A percentile compares a stretch with the other conserved stretches of the same genome.
Conservation (phyloP, 2,888 invertebrate species). For the Ectropis crepuscularia region DNA sequence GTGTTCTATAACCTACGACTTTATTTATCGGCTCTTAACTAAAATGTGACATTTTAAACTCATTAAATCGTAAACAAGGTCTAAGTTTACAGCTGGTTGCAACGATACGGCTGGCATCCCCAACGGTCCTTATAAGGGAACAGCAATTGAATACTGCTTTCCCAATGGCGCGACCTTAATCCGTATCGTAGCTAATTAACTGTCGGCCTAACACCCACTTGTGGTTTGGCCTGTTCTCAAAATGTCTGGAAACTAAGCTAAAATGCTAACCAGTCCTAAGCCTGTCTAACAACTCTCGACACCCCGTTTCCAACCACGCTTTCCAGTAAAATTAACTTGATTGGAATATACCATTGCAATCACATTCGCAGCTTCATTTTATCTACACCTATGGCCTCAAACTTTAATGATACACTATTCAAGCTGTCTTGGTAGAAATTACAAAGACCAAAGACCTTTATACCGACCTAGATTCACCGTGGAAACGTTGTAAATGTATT, state of each 20-base stretch:
- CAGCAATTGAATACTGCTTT: conserved; percentile 1
- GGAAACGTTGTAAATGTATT: not conserved
- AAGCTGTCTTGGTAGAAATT: not conserved
- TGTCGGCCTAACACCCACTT: conserved; percentile 3
- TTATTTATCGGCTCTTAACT: conserved; percentile 4
- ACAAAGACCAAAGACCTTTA: too few species aligned
- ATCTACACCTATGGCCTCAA: not conserved
- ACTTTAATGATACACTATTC: not conserved
- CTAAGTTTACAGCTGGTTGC: conserved; percentile 7
- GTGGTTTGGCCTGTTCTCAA: conserved; percentile 2
- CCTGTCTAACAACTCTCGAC: conserved; percentile 4
- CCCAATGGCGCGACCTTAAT: conserved; percentile 9
- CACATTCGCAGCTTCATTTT: not conserved
- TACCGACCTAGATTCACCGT: too few species aligned
- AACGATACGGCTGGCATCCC: not conserved
- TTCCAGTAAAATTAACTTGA: conserved; percentile 9
- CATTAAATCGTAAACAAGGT: conserved; percentile 13
- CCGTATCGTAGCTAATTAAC: conserved; percentile 3
- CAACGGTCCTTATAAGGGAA: conserved; percentile 2
- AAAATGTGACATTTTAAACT: conserved; percentile 16
- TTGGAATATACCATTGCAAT: not conserved
- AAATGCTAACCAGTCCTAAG: not conserved
- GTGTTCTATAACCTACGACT: conserved; percentile 8
- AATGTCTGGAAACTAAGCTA: conserved; percentile 2
- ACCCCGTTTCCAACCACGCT: conserved; percentile 6